Base-by-base conservation (phyloP, 2,888 invertebrate species). In the Mimas tiliae region DNA sequence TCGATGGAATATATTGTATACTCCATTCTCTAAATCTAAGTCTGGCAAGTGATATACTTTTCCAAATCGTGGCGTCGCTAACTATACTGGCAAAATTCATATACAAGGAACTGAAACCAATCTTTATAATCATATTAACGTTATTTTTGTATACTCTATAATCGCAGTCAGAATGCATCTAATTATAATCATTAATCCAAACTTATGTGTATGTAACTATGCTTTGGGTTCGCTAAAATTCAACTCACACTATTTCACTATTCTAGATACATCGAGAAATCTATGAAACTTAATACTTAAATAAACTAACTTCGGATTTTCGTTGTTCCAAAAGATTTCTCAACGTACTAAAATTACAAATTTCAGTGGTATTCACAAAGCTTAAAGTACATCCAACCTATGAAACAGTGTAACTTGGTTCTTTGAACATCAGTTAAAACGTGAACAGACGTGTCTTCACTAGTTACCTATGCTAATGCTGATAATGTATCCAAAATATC, bases 401-500 rank as follows among this genome's bases (percentile, higher is more conserved):
- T 74, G 86, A 85, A 87, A 85, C 78, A 84, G 81, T 86, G 81
- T 84, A 74, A 74, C 78, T 83, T 87, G 85, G 86, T 89, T 88
- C 84, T 78, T 85, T 76, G 80, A 82, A 85, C 77, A 79, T 82
- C 72, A 76, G 81, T 78, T 78, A 85, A 87, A 88, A 83, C 77
- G 80, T 85, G 83, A 86, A 86, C 83, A 84, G 79, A 84, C 77
- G 80, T 84, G 77, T 79, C 74, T 72, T 73, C 70, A 70, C 74
- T 83, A 80, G 76, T 73, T 77, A 75, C 76, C 82, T 86, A 88
- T 76, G 78, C 76, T 84, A 84, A 86, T 80, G 79, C 78, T 87
- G 86, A 86, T 88, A 87, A 86, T 84, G 85, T 89, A 88, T 87
- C 88, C 84, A 90, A 91, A 90, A 89, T 90, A 89, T 88, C 79